Percentiles rank a stretch among this genome's conserved stretches.
Evolutionary conservation across 2,888 invertebrate genomes (phyloP).

Genomic region (Andrena minutula): DNA sequence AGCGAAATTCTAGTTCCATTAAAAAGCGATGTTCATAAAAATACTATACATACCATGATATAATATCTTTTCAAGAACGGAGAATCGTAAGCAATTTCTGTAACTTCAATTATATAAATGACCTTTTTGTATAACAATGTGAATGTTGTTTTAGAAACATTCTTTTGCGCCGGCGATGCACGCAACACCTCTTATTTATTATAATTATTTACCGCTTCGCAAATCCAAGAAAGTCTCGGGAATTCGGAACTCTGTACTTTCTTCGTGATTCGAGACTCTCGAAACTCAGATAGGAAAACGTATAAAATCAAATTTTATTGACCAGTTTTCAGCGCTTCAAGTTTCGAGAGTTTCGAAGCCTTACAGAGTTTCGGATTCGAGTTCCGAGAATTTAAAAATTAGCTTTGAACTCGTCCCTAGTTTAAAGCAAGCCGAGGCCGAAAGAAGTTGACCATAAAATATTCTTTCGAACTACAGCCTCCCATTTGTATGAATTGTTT

Average conservation of each 20-base stretch:
- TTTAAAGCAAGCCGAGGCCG: neutral
- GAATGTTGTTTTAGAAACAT: neutral
- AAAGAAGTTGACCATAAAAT: neutral
- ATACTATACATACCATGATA: neutral
- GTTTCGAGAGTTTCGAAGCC: too few species aligned
- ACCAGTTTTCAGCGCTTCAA: too few species aligned
- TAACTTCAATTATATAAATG: neutral
- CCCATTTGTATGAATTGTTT: neutral
- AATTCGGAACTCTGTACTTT: too few species aligned
- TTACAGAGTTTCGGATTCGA: too few species aligned
- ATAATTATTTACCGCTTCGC: too few species aligned
- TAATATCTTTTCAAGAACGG: conserved; percentile 22
- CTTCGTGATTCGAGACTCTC: too few species aligned
- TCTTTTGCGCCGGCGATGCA: neutral
- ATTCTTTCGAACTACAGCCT: neutral
- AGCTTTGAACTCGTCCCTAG: too few species aligned
- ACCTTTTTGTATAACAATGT: neutral
- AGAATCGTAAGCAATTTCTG: neutral
- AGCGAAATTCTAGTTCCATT: neutral
- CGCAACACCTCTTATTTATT: neutral
- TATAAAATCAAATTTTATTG: too few species aligned
- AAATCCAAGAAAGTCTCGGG: too few species aligned
- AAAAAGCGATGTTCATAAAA: neutral
- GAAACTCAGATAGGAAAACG: too few species aligned
- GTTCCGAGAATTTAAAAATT: too few species aligned